These are phyloP conservation scores for Microctonus brassicae DNA, from an alignment of 2,888 invertebrate genomes.

Conservation along the genomic window DNA sequence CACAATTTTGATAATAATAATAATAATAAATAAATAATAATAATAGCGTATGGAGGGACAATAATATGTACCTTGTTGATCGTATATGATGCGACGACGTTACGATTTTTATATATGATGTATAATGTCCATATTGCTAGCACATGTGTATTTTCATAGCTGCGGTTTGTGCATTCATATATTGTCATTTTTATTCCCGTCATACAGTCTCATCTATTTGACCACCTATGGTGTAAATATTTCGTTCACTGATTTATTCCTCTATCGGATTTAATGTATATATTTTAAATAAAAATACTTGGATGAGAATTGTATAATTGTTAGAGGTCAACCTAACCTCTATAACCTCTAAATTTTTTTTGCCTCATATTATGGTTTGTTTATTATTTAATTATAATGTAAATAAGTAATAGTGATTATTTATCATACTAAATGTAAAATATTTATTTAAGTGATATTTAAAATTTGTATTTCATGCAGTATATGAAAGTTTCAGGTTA, in stretches of 20 bases:
- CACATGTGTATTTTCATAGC: neutral
- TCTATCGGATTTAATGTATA: no score
- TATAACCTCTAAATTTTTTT: no score
- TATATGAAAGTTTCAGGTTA: neutral
- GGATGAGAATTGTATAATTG: no score
- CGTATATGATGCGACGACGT: neutral
- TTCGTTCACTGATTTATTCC: conserved; percentile 40
- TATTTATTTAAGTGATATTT: neutral
- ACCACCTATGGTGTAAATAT: conserved; percentile 34
- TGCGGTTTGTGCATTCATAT: conserved; percentile 43
- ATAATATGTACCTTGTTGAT: neutral
- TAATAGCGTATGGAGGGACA: conserved; percentile 30
- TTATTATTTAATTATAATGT: no score
- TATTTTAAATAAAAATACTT: no score
- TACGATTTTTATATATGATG: neutral
- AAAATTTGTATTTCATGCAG: neutral
- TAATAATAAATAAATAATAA: conserved; percentile 40
- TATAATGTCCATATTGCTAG: neutral
- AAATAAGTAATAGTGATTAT: no score
- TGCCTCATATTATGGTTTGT: no score
- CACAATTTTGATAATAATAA: conserved; percentile 29
- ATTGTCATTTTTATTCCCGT: conserved; percentile 24
- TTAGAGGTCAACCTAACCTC: no score
- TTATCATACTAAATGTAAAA: neutral
- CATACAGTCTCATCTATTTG: conserved; percentile 34